These are phyloP conservation scores for Caenorhabditis sulstoni DNA, from an alignment of 2,888 invertebrate species.

Conservation along the genomic window DNA sequence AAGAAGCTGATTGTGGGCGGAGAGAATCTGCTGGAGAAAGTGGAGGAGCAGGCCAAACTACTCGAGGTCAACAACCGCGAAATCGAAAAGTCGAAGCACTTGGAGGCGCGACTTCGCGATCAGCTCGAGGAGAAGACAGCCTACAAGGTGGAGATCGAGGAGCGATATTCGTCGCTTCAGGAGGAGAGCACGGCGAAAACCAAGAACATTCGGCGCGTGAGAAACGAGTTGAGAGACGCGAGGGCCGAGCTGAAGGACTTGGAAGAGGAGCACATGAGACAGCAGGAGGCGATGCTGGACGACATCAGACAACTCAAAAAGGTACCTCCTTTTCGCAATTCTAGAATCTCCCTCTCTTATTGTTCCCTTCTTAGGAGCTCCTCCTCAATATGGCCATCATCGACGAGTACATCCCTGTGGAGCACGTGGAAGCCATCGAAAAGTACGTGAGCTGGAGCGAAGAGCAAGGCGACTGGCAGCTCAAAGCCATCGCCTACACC, in stretches of 20 bases:
- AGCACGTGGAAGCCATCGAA: slow-evolving; percentile 87
- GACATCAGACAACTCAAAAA: slow-evolving; percentile 91
- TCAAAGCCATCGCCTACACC: slow-evolving; percentile 97
- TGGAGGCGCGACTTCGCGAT: slow-evolving; percentile 58
- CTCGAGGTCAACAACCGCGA: slow-evolving; percentile 70
- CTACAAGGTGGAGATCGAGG: slow-evolving; percentile 67
- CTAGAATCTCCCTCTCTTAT: no score
- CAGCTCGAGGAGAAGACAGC: slow-evolving; percentile 60
- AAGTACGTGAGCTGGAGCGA: slow-evolving; percentile 95
- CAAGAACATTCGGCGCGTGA: slow-evolving; percentile 87
- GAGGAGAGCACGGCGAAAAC: slow-evolving; percentile 95
- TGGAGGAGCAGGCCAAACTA: slow-evolving; percentile 81
- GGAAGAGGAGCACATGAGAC: slow-evolving; percentile 94
- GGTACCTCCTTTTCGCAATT: no score
- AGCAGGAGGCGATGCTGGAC: slow-evolving; percentile 96
- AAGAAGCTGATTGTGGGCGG: slow-evolving; percentile 97
- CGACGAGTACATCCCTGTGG: slow-evolving; percentile 93
- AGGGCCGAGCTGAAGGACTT: slow-evolving; percentile 81
- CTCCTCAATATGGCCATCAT: slow-evolving; percentile 92
- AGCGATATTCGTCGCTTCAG: slow-evolving; percentile 90
- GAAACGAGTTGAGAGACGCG: slow-evolving; percentile 63
- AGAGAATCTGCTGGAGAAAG: slow-evolving; percentile 96
- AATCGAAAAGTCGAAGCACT: slow-evolving; percentile 65
- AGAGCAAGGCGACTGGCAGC: slow-evolving; percentile 98
- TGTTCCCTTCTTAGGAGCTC: no score